Percentiles rank a stretch among this genome's conserved stretches.
Evolutionary conservation across 2,797 vertebrate genomes (phyloP).

Genomic region (Pelodytes ibericus): DNA sequence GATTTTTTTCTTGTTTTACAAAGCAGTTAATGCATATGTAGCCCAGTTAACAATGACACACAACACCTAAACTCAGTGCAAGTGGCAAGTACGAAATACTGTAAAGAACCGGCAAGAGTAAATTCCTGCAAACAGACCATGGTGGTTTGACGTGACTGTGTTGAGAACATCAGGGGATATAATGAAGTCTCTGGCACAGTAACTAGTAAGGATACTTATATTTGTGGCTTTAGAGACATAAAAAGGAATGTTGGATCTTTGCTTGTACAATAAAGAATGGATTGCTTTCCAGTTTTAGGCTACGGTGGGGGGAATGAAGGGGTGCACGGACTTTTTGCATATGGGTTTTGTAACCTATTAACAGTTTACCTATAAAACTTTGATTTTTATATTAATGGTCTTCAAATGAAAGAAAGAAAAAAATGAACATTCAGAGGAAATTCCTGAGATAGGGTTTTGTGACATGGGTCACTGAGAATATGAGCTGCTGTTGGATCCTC

Average conservation of each 20-base stretch:
- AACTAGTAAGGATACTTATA: constrained; percentile 78
- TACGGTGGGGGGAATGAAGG: constrained; percentile 79
- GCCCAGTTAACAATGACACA: constrained; percentile 72
- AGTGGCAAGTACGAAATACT: constrained; percentile 80
- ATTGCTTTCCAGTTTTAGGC: constrained; percentile 86
- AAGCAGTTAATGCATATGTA: constrained; percentile 78
- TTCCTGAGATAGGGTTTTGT: constrained; percentile 99
- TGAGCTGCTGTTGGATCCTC: constrained; percentile 91
- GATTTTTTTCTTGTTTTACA: constrained; percentile 72
- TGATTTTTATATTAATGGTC: constrained; percentile 87
- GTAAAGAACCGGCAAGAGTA: constrained; percentile 74
- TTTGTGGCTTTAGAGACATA: constrained; percentile 86
- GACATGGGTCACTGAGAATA: constrained; percentile 91
- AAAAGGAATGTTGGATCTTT: constrained; percentile 92
- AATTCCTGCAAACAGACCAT: constrained; percentile 64
- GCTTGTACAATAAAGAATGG: constrained; percentile 81
- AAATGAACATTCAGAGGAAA: constrained; percentile 98
- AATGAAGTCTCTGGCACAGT: constrained; percentile 42
- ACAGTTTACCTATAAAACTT: constrained; percentile 91
- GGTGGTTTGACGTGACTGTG: constrained; percentile 72
- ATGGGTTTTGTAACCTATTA: constrained; percentile 84
- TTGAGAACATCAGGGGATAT: constrained; percentile 31
- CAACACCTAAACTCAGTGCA: constrained; percentile 75
- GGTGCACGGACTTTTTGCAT: constrained; percentile 95
- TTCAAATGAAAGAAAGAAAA: constrained; percentile 80